Evolutionary conservation across 1,140 invertebrate species (phyloP).

Genomic region (Zaprionus lachaisei): DNA sequence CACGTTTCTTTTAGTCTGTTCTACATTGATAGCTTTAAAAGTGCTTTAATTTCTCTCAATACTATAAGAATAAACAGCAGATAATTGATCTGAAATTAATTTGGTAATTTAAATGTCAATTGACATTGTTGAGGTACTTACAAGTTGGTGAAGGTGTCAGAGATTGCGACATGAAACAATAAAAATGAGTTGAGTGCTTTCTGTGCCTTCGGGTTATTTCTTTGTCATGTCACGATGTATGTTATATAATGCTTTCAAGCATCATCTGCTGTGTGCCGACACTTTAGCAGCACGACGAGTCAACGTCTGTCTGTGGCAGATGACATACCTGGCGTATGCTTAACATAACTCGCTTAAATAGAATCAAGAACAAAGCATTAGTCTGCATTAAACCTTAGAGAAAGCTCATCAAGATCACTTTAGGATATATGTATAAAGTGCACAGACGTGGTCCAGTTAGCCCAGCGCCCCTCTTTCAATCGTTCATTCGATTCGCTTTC

Average conservation of each 20-base stretch:
- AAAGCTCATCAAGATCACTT: neutral
- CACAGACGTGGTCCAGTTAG: neutral
- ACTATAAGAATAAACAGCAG: neutral
- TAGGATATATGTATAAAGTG: neutral
- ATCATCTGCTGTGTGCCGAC: neutral
- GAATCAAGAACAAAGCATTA: neutral
- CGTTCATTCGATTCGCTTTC: neutral
- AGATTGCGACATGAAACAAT: neutral
- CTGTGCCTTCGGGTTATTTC: neutral
- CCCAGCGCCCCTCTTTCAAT: neutral
- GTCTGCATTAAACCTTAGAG: no score
- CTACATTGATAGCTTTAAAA: conserved; percentile 5
- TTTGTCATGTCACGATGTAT: neutral
- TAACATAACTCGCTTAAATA: neutral
- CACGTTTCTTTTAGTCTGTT: neutral
- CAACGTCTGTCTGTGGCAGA: no score
- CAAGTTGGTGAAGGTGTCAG: neutral
- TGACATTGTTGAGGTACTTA: neutral
- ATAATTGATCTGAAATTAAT: neutral
- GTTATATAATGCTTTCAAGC: neutral
- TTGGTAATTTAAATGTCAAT: neutral
- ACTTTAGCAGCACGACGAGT: neutral
- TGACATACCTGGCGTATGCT: neutral
- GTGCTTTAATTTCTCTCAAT: neutral
- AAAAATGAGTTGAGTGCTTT: neutral